Evolutionary conservation across 2,113 vertebrate species (phyloP), one percentile per base, ranked within the genome.

Genomic region (Albula goreensis): DNA sequence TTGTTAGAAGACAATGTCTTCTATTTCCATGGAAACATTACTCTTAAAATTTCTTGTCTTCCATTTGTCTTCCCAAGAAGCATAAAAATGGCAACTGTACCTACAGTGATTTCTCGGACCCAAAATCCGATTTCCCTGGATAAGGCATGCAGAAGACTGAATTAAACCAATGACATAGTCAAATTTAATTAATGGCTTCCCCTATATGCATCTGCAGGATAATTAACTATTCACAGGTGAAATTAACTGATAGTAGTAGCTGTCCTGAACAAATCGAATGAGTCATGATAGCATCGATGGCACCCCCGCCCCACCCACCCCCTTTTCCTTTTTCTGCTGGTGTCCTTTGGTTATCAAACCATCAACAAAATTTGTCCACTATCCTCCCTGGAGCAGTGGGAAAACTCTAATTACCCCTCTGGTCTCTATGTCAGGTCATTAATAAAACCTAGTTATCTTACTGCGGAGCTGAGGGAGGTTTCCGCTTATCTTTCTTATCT

Each of bases 201-300:
- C 60, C 95, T 94, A 96, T 98, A 96, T 99, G 97, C 97, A 97
- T 96, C 91, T 89, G n/a, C 89, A 82, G 94, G 92, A 95, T 96
- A 99, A 99, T 99, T 99, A 99, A 98, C 94, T 93, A 97, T 97
- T 97, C 97, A 95, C 98, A 99, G 97, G 97, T 99, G 98, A 99
- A 97, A 96, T 96, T 96, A 97, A 94, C 96, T 96, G 98, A 99
- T 99, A 99, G 96, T 94, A 94, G 91, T 93, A 93, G 93, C 94
- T 95, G 96, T 94, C 91, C 9, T 81, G 87, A 88, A 94, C 94
- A 96, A 97, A 97, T 98, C 96, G 94, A 98, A 97, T 97, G 94
- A 95, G 94, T 91, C 86, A 91, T 90, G 97, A 99, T 99, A 95
- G 90, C 94, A 99, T 98, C 98, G 93, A 94, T 92, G 94, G 94